Evolutionary conservation across 2,888 invertebrate genomes (phyloP).

Genomic region (Epinotia demarniana): DNA sequence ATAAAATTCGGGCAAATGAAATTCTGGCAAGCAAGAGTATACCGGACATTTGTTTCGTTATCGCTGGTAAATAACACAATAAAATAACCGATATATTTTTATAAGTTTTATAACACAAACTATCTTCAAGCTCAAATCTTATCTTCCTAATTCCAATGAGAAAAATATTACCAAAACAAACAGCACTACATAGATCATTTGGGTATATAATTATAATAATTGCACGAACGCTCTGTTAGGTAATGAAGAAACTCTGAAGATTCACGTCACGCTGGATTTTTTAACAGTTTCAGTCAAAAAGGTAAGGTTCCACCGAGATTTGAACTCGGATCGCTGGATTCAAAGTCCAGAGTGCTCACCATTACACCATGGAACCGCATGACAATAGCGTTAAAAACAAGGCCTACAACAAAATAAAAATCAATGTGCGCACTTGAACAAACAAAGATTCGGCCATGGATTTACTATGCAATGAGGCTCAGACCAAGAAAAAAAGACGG

Average conservation of each 20-base stretch:
- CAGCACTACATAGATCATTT: neutral
- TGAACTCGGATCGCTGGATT: slow-evolving; percentile 92
- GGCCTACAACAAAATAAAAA: neutral
- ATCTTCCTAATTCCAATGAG: no score
- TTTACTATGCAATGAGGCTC: neutral
- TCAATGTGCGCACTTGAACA: slow-evolving; percentile 11
- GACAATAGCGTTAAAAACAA: neutral
- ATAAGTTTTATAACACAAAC: no score
- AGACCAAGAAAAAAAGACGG: no score
- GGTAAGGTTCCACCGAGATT: slow-evolving; percentile 91
- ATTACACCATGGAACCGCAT: slow-evolving; percentile 87
- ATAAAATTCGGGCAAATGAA: no score
- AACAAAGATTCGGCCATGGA: neutral
- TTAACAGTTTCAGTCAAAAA: slow-evolving; percentile 1
- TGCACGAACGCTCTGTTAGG: neutral
- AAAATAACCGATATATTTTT: no score
- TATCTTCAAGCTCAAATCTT: no score
- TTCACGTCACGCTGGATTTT: no score
- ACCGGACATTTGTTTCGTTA: no score
- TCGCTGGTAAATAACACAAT: no score
- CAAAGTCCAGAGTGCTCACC: slow-evolving; percentile 90
- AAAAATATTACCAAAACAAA: neutral
- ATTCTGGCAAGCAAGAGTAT: no score
- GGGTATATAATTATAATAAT: neutral
- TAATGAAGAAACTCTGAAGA: no score